Base-by-base conservation (phyloP, 2,888 invertebrate species). In the Parnassius smintheus region DNA sequence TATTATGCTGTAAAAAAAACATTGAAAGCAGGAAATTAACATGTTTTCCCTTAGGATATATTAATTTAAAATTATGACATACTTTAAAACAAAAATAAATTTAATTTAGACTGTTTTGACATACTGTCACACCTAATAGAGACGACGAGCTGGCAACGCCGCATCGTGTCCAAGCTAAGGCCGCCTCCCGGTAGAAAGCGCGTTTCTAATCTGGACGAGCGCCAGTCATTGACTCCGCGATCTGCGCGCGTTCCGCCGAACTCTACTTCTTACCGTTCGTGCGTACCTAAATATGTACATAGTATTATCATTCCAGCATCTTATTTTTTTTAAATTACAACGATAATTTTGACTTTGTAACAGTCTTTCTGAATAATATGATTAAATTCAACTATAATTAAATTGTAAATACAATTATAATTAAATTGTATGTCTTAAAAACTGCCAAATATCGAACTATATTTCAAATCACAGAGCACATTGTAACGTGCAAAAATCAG, bases 121-220 rank as follows among this genome's bases (percentile, higher is more conserved):
- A 45, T 55, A 55, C 52, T 45, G 18, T 42, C 46, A 61, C 44
- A 59, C 70, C 72, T 68, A 72, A 69, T 62, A 60, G 67, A 66
- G 12, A 70, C 83, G 77, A 70, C 83, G 77, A 70, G 75, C 78
- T 81, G 87, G 88, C 89, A 89, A 89, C 89, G 80, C 70, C 86
- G 84, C 75, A 41, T 18, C 2, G 44, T 65, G 69, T 81, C 80
- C 81, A 83, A 69, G 64, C 59, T 84, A 81, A 70, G 71, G 76
- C 88, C 86, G 88, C 86, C 88, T 80, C 76, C 71, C 72, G 70
- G 81, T 88, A 88, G 90, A 90, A 90, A 90, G 89, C 86, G 80
- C 86, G 88, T 90, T 90, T 89, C 90, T 90, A 90, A 90, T 90
- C 90, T 88, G 81, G 82, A 82, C 77, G 76, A 65, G 57, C 81